Base-by-base conservation (phyloP, 2,797 vertebrate genomes). In the Rhinichthys osculus region DNA sequence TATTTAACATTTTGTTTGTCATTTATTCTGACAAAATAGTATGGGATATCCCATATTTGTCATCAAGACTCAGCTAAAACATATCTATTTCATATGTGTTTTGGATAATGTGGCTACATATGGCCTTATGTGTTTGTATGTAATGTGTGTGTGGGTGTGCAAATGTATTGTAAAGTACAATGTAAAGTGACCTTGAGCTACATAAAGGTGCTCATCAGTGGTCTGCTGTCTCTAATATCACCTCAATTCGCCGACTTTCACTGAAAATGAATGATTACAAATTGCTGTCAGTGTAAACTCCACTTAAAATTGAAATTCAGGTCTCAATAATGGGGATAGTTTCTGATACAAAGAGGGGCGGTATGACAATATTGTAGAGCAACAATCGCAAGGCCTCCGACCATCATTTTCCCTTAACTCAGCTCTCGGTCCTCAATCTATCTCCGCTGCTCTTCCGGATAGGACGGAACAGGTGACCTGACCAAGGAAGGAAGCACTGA, bases 381-480 rank as follows among this genome's bases (percentile, higher is more conserved):
- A 66, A 84, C 44, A 82, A 70, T 57, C 38, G n/a, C 33, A 78
- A 40, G 70, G 62, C 21, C 72, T 54, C 57, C 19, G 38, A 47
- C 38, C 83, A 52, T 40, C 27, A 57, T 50, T 72, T 69, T 21
- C 44, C 11, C 44, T 42, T 30, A 35, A 23, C 72, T 33, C 8
- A 33, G 57, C 82, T 16, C 81, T 76, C 71, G 1, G 44, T 85
- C 81, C 71, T 84, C 85, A 77, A 67, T 57, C 85, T 82, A 67
- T 72, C 67, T 64, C 42, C 59, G 77, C 52, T 23, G 42, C n/a
- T 84, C 72, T n/a, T 82, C 23, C 76, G 76, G 42, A 88, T 87
- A 87, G 76, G 69, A 85, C 79, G 79, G 77, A 92, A 87, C 90
- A 89, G 42, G 80, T 90, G 89, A 91, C 87, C 89, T 85, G 85